phyloP scores from a whole-genome alignment of 1,140 invertebrate genomes.

The Eubasilissa regina region DNA sequence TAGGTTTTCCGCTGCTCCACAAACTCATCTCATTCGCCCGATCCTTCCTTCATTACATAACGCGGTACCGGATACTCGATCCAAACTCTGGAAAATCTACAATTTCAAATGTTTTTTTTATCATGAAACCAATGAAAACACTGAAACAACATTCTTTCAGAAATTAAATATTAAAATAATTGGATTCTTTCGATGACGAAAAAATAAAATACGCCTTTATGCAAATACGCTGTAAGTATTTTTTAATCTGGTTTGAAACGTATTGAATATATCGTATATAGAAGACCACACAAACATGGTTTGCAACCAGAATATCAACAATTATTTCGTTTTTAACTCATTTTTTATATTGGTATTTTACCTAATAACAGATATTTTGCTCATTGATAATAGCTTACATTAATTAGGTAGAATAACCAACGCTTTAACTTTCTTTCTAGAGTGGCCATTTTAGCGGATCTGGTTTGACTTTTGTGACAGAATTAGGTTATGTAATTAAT shows the following conservation, averaged over 20 bases:
- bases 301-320: not conserved
- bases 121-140: not conserved
- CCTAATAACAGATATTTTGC: no score
- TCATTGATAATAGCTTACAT: no score
- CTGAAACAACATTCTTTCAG: not conserved
- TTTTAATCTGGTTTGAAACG: not conserved
- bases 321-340: no score
- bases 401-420: no score
- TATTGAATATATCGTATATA: not conserved
- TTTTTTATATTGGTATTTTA: no score
- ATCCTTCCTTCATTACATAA: conserved; percentile 54
- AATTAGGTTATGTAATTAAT: no score
- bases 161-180: no score
- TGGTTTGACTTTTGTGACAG: no score
- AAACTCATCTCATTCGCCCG: conserved; percentile 43
- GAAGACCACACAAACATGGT: not conserved
- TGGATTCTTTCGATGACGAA: no score
- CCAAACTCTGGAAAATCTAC: conserved; percentile 39
- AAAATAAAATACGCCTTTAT: not conserved
- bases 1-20: conserved; percentile 34
- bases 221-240: not conserved
- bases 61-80: conserved; percentile 51
- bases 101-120: not conserved
- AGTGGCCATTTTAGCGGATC: no score
- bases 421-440: no score